phyloP scores from a whole-genome alignment of 2,797 vertebrate species.

The Enteromius thamalakanensis region DNA sequence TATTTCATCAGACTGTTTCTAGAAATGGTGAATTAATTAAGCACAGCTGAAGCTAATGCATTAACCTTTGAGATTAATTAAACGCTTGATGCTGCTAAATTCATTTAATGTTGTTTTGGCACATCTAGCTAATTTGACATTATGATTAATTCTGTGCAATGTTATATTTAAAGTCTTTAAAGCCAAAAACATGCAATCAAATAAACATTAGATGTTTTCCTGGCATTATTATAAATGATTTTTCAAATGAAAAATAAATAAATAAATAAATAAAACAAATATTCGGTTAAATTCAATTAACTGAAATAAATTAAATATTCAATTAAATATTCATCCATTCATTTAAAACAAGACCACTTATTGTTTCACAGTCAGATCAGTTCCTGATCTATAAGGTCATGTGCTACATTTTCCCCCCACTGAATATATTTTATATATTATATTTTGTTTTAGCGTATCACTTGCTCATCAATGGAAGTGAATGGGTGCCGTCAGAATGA shows the following conservation, averaged over 20 bases:
- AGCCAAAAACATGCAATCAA: background rate
- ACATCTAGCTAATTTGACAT: slow-evolving; percentile 5
- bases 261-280: background rate
- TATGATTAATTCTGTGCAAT: background rate
- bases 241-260: background rate
- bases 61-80: background rate
- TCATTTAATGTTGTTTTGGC: background rate
- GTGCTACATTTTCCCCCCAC: no score
- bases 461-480: background rate
- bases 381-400: no score
- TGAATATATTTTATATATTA: no score
- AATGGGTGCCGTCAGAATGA: background rate
- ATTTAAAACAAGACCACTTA: background rate
- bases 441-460: background rate
- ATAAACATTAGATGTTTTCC: background rate
- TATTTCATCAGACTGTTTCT: background rate
- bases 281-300: no score
- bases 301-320: no score
- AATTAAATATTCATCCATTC: background rate
- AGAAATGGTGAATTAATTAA: background rate
- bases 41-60: background rate
- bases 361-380: no score
- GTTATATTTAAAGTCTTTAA: background rate
- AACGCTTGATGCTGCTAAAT: background rate
- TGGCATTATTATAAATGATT: background rate